Percentiles rank a stretch among this genome's conserved stretches.
These are phyloP conservation scores for Peromyscus aztecus DNA, from an alignment of 2,797 vertebrate genomes.

Conservation along the genomic window DNA sequence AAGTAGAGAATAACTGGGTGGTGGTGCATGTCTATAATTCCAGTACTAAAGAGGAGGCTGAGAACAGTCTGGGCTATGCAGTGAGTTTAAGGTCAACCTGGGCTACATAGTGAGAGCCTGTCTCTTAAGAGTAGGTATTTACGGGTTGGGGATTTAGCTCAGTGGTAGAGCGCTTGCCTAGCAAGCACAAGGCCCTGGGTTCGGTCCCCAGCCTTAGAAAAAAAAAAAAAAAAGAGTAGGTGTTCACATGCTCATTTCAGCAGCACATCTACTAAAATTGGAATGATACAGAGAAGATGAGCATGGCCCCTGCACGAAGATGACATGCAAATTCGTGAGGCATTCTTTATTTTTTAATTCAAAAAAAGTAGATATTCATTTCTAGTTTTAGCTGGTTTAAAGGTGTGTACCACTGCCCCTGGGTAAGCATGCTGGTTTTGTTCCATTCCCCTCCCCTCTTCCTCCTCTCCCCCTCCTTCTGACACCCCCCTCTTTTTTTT, in stretches of 20 bases:
- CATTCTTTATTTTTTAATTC: background rate
- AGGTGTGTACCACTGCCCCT: background rate
- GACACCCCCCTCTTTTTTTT: no score
- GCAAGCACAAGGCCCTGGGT: no score
- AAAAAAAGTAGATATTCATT: background rate
- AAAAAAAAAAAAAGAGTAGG: no score
- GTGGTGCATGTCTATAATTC: background rate
- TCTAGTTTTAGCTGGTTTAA: background rate
- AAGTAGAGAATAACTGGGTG: no score
- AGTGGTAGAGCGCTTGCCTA: no score
- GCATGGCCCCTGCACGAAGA: background rate
- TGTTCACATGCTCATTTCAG: background rate
- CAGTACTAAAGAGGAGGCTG: background rate
- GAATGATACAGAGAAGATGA: background rate
- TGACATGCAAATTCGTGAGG: background rate
- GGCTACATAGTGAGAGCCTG: no score
- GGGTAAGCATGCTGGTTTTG: background rate
- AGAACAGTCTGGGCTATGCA: no score
- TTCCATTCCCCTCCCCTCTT: background rate
- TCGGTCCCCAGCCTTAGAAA: no score
- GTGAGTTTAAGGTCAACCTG: no score
- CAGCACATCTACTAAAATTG: background rate
- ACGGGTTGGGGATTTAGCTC: no score
- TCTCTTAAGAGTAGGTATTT: background rate
- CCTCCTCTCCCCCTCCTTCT: background rate